These are phyloP conservation scores for Neosilurus mollespiculum DNA, from an alignment of 2,797 vertebrate genomes.

Conservation along the genomic window DNA sequence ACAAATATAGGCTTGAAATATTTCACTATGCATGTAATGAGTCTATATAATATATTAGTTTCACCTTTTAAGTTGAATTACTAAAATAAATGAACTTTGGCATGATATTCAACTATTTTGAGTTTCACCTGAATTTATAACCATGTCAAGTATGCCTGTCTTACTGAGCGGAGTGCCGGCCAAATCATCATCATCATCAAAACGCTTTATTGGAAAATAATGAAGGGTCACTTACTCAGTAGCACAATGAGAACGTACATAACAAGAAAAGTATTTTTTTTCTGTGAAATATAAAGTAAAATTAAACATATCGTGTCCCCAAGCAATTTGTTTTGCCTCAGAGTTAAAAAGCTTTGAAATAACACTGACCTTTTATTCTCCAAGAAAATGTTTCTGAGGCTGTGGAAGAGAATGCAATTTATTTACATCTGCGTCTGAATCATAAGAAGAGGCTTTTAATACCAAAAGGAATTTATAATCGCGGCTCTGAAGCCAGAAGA, in stretches of 20 bases:
- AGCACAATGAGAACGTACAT: not conserved
- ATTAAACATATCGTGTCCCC: not conserved
- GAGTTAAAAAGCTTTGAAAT: not conserved
- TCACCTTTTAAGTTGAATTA: no score
- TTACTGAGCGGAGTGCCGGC: not conserved
- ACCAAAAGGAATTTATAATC: not conserved
- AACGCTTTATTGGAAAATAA: not conserved
- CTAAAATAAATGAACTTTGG: no score
- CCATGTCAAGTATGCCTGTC: not conserved
- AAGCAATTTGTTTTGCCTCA: conserved; percentile 7
- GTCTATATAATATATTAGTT: no score
- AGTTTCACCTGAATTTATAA: no score
- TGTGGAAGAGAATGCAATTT: not conserved
- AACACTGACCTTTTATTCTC: conserved; percentile 12
- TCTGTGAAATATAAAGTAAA: conserved; percentile 6
- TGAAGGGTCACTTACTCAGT: not conserved
- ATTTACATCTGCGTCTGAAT: not conserved
- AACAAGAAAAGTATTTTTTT: not conserved
- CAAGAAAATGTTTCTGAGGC: conserved; percentile 4
- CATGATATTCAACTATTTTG: no score
- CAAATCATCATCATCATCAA: not conserved
- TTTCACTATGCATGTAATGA: no score
- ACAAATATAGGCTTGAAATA: no score
- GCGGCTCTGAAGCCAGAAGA: not conserved
- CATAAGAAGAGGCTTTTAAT: not conserved